Evolutionary conservation across 2,113 vertebrate species (phyloP).

Genomic region (Strix uralensis): DNA sequence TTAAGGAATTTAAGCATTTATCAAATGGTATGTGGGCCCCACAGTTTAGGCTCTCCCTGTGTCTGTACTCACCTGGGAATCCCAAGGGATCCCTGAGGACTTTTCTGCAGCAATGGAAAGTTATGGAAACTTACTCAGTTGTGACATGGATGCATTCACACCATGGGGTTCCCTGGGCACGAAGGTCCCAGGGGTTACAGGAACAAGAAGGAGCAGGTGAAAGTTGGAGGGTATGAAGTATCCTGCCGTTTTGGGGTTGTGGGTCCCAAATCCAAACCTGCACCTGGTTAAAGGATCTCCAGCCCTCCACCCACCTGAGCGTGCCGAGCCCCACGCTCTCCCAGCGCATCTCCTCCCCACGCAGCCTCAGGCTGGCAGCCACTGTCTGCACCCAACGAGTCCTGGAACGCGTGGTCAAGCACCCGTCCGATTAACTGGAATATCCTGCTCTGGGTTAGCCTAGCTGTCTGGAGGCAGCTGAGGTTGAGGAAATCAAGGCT

Average conservation of each 20-base stretch:
- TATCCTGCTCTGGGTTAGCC: too few species aligned
- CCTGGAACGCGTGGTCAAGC: accelerated
- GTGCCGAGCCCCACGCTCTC: not conserved
- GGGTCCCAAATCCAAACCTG: not conserved
- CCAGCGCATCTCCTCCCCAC: not conserved
- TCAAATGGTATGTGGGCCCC: not conserved
- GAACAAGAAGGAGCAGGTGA: not conserved
- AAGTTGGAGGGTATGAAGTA: not conserved
- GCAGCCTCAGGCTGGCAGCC: not conserved
- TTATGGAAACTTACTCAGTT: not conserved
- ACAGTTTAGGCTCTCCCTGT: not conserved
- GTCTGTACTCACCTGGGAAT: not conserved
- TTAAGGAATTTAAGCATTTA: not conserved
- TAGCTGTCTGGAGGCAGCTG: accelerated
- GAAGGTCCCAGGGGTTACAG: not conserved
- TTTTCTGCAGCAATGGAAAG: not conserved
- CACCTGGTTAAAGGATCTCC: not conserved
- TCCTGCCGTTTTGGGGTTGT: not conserved
- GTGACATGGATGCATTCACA: not conserved
- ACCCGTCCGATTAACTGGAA: not conserved
- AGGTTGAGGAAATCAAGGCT: not conserved
- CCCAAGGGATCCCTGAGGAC: not conserved
- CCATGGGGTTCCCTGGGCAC: not conserved
- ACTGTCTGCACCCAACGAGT: not conserved
- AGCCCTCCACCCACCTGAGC: not conserved